phyloP scores from a whole-genome alignment of 2,113 vertebrate species.

The Centropristis striata region DNA sequence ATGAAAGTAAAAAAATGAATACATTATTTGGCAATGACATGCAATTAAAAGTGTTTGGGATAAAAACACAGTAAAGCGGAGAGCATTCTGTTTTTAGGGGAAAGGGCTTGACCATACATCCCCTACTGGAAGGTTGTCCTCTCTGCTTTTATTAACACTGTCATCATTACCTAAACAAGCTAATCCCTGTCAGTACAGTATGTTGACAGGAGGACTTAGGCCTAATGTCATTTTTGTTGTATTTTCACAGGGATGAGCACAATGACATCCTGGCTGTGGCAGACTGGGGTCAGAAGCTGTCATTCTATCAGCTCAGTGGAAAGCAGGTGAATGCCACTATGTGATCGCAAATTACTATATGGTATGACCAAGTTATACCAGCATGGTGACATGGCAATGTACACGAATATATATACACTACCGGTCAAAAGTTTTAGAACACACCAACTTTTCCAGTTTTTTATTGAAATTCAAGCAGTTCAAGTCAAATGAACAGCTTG shows the following conservation, averaged over 20 bases:
- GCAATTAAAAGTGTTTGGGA: neutral
- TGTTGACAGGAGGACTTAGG: slow-evolving; percentile 33
- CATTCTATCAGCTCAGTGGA: slow-evolving; percentile 98
- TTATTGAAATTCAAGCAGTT: too few relatives aligned
- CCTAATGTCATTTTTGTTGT: slow-evolving; percentile 42
- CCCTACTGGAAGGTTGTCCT: slow-evolving; percentile 8
- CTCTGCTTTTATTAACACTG: slow-evolving; percentile 14
- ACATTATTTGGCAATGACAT: neutral
- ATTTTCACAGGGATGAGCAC: slow-evolving; percentile 91
- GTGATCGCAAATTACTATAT: neutral
- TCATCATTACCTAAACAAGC: slow-evolving; percentile 15
- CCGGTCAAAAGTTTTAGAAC: too few relatives aligned
- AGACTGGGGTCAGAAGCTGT: slow-evolving; percentile 97
- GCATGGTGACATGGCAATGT: neutral
- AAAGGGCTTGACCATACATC: neutral
- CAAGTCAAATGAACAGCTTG: too few relatives aligned
- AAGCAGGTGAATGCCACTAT: slow-evolving; percentile 89
- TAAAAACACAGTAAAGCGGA: slow-evolving; percentile 11
- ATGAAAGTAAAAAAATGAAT: neutral
- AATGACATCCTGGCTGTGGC: slow-evolving; percentile 97
- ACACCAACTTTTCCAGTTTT: too few relatives aligned
- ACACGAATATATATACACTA: neutral
- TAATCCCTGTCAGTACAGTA: slow-evolving; percentile 6
- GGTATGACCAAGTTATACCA: neutral
- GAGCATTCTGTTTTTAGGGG: neutral